Evolutionary conservation across 2,888 invertebrate species (phyloP), one percentile per base, ranked within the genome.

Genomic region (Altica lythri): DNA sequence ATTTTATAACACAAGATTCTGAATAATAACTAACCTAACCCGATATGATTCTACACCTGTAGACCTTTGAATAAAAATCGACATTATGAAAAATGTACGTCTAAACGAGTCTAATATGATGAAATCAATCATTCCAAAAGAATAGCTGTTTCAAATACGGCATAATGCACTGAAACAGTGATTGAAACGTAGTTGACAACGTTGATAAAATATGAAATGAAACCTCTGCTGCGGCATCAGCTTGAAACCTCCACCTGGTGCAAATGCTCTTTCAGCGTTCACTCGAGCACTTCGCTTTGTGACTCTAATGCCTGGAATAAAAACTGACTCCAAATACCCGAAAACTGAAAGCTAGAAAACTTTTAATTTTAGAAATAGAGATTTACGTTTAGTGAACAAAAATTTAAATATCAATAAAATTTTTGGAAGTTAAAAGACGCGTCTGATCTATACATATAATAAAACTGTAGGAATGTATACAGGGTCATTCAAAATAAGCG

Each of bases 121-220:
- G 12, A 44, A 30, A 44, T 30, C 44, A 44, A 42, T 42, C 27
- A 44, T 44, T 44, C 14, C 5, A 30, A 44, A 16, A 44, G 16
- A 42, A 42, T 27, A 29, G 18, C 2, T 14, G 29, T 42, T 29
- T 16, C 29, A 16, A 16, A 4, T 10, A 14, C 9, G 40, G 0
- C 6, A 18, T 44, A 30, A 44, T 30, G 12, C 18, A 30, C n/a
- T 18, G 12, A 12, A 44, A 44, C 16, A 30, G 27, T 42, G 30
- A 44, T 44, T 44, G 44, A 30, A 30, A 18, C 18, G 18, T 44
- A 44, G 17, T 44, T 44, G 44, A 44, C 44, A 44, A 44, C 9
- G 18, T 44, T 44, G 22, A 30, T 44, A 44, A 44, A 44, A 44
- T 44, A 44, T 22, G 44, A 44, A 44, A 44, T 44, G 30, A 44